These are phyloP conservation scores for Empis livida DNA, from an alignment of 2,888 invertebrate species.

Conservation along the genomic window DNA sequence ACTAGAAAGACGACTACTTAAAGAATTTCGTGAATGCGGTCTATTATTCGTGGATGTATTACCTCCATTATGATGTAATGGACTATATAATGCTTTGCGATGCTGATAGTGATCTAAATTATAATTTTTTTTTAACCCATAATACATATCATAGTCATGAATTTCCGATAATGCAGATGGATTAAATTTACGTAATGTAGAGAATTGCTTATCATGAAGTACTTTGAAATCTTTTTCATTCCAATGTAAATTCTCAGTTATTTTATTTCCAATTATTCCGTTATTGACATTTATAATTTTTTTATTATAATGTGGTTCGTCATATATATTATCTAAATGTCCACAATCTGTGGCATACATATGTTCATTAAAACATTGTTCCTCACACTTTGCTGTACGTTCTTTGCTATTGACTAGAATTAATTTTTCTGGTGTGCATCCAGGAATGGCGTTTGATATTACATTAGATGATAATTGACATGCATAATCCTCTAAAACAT, in stretches of 20 bases:
- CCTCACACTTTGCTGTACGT: background rate
- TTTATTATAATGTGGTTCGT: conserved; percentile 33
- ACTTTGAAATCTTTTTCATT: background rate
- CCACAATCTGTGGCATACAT: conserved; percentile 34
- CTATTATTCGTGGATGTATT: conserved; percentile 39
- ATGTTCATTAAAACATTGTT: conserved; percentile 22
- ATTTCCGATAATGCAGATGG: conserved; percentile 29
- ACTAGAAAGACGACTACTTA: conserved; percentile 67
- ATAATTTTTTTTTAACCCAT: conserved; percentile 24
- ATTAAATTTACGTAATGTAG: conserved; percentile 23
- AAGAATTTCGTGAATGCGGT: conserved; percentile 62
- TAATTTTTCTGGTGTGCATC: background rate
- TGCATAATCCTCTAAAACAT: conserved; percentile 20
- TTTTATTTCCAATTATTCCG: conserved; percentile 2
- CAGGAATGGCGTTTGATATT: background rate
- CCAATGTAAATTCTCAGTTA: background rate
- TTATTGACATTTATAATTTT: conserved; percentile 29
- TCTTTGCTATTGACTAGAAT: background rate
- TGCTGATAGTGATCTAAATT: conserved; percentile 21
- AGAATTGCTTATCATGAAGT: too few relatives aligned
- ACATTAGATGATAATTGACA: background rate
- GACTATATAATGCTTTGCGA: conserved; percentile 31
- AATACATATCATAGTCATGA: conserved; percentile 33
- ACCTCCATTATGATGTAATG: conserved; percentile 23
- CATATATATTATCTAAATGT: conserved; percentile 33